A percentile compares a stretch with the other conserved stretches of the same genome.
Evolutionary conservation across 2,113 vertebrate genomes (phyloP).

Genomic region (Plotosus lineatus): DNA sequence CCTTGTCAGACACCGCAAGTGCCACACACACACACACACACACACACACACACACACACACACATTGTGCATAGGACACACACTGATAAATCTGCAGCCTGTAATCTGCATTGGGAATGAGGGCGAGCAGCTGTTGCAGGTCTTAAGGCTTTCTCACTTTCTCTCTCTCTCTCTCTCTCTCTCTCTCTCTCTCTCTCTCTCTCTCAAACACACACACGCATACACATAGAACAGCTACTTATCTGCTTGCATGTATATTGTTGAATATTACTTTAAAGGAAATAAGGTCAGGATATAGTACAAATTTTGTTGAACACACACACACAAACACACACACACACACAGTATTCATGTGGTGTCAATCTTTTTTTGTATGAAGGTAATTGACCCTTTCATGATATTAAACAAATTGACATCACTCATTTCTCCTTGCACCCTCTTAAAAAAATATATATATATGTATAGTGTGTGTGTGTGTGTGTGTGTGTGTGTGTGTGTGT

Average conservation of each 20-base stretch:
- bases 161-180: background rate
- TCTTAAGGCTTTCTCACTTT: conserved; percentile 23
- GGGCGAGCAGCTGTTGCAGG: conserved; percentile 41
- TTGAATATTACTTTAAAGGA: background rate
- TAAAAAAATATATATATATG: too few relatives aligned
- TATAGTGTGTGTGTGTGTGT: too few relatives aligned
- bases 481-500: too few relatives aligned
- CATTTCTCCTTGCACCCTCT: too few relatives aligned
- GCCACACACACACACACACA: conserved; percentile 46
- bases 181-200: background rate
- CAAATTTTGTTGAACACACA: too few relatives aligned
- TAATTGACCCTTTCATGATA: too few relatives aligned
- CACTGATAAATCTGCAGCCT: conserved; percentile 23
- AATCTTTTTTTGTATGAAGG: too few relatives aligned
- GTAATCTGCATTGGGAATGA: conserved; percentile 49
- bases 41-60: conserved; percentile 8
- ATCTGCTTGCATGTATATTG: background rate
- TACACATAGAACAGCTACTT: background rate
- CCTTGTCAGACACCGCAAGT: conserved; percentile 23
- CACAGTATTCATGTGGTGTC: too few relatives aligned
- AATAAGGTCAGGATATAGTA: background rate
- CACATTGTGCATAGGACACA: background rate
- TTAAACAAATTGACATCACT: too few relatives aligned
- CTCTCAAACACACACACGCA: conserved; percentile 1
- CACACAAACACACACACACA: too few relatives aligned